Evolutionary conservation across 2,888 invertebrate species (phyloP).

Genomic region (Coelinius sp.): DNA sequence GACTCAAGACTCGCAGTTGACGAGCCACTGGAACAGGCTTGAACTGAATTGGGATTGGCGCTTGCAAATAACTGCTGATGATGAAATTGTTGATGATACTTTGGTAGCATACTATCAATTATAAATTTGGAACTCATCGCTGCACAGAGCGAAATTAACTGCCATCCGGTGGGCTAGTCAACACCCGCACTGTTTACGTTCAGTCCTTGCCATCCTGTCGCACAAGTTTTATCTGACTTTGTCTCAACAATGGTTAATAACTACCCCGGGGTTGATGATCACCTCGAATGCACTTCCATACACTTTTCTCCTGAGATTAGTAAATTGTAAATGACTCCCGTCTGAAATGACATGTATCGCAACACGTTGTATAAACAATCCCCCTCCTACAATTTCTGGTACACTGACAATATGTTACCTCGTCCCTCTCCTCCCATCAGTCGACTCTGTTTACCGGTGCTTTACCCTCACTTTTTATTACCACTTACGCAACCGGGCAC

Average conservation of each 20-base stretch:
- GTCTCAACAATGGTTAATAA: background rate
- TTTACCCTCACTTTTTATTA: constrained; percentile 53
- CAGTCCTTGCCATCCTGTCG: constrained; percentile 55
- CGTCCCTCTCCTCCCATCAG: constrained; percentile 44
- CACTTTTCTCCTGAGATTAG: background rate
- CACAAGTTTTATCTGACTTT: constrained; percentile 67
- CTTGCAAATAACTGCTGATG: constrained; percentile 79
- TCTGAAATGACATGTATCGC: background rate
- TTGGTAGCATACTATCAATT: constrained; percentile 98
- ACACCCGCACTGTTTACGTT: constrained; percentile 55
- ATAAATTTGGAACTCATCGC: constrained; percentile 95
- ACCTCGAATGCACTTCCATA: background rate
- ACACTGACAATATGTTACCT: constrained; percentile 44
- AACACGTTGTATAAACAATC: background rate
- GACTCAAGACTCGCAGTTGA: constrained; percentile 79
- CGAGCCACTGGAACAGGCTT: constrained; percentile 75
- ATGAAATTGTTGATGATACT: constrained; percentile 88
- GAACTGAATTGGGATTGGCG: constrained; percentile 82
- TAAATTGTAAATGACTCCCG: background rate
- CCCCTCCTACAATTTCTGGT: background rate
- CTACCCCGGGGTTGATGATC: background rate
- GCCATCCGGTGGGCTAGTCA: constrained; percentile 51
- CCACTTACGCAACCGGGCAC: constrained; percentile 63
- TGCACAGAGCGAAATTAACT: constrained; percentile 36
- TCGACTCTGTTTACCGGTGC: constrained; percentile 49